These are phyloP conservation scores for Peromyscus nudipes DNA, from an alignment of 2,797 vertebrate genomes.

Conservation along the genomic window DNA sequence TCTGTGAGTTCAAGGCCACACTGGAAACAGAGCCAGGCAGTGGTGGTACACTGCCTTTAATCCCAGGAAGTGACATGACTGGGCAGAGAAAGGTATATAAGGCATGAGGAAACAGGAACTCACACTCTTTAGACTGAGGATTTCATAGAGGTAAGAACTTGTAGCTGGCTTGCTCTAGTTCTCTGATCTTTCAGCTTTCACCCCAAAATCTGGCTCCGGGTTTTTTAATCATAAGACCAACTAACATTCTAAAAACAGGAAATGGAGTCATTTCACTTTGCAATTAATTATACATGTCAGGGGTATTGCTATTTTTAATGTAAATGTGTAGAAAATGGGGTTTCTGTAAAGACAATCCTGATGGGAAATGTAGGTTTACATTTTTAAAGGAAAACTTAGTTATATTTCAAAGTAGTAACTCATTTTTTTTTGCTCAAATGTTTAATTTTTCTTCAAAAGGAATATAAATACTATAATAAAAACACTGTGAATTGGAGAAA, in stretches of 20 bases:
- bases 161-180: too few species aligned
- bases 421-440: not conserved
- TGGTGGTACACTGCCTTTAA: too few species aligned
- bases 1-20: too few species aligned
- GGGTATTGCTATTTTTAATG: slow-evolving; percentile 6
- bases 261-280: not conserved
- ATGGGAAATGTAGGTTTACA: not conserved
- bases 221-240: too few species aligned
- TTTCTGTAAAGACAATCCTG: slow-evolving; percentile 41
- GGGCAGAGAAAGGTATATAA: too few species aligned
- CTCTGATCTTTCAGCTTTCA: too few species aligned
- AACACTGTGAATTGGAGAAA: slow-evolving; percentile 26
- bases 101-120: too few species aligned
- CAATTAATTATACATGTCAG: not conserved
- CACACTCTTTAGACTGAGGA: too few species aligned
- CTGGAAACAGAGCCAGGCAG: too few species aligned
- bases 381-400: not conserved
- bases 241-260: not conserved
- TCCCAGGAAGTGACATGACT: too few species aligned
- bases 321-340: not conserved
- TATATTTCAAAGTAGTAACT: slow-evolving; percentile 33
- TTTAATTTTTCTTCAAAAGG: slow-evolving; percentile 61
- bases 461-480: not conserved
- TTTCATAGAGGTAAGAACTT: too few species aligned
- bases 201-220: too few species aligned